Evolutionary conservation across 2,113 vertebrate species (phyloP), one percentile per base, ranked within the genome.

Genomic region (Stegostoma tigrinum): DNA sequence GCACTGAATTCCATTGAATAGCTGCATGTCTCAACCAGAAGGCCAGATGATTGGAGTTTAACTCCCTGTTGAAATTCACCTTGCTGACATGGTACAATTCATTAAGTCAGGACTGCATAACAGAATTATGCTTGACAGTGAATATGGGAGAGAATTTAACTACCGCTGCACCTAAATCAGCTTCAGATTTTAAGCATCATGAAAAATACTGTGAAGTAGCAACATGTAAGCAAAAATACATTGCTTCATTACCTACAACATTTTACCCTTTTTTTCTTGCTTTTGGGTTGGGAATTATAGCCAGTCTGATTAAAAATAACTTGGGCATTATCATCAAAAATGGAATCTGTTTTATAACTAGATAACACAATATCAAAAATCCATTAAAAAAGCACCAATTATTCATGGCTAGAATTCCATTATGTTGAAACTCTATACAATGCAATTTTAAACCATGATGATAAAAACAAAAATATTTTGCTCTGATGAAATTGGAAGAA

Each of bases 381-480:
- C 14, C 7, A 75, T 23, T 42, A 72, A 95, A 52, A 27, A 68
- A 45, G 21, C 68, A 48, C 48, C 42, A 72, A 72, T 75, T 95
- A 52, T 52, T 45, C 23, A 70, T 30, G 66, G 45, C 45, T 72
- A 52, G 67, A 95, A 48, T 72, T 94, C 66, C 66, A 94, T 45
- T 68, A n/a, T 94, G n/a, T 34, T 94, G 24, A 95, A 52, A 45
- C 23, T 75, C 94, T 72, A 24, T 48, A 72, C 42, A 93, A 93
- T 93, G 68, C 68, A 70, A 95, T 52, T 72, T 95, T 72, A 52
- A 66, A 70, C 34, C 87, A 90, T 90, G 52, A 61, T 90, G 14
- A 72, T 15, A 27, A 72, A 45, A 72, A 70, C 27, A 95, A 68
- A 42, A 94, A 52, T 55, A 52, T 55, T 27, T 90, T 95, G 64